Evolutionary conservation across 2,888 invertebrate species (phyloP).

Genomic region (Chrysotoxum bicinctum): DNA sequence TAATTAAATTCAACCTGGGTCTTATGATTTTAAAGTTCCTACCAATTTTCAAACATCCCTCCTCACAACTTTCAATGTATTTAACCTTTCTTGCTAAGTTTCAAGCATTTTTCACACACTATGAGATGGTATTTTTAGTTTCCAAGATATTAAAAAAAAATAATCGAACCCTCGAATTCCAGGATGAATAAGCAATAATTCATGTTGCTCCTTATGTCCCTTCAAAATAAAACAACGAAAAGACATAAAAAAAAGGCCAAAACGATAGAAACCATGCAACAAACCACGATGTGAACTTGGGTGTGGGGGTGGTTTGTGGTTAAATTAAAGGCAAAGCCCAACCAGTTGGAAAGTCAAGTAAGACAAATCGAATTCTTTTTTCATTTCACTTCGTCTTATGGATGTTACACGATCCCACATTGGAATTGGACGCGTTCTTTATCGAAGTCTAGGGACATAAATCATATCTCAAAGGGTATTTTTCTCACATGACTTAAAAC

Average conservation of each 20-base stretch:
- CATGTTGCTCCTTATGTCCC: conserved; percentile 49
- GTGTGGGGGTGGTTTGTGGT: conserved; percentile 14
- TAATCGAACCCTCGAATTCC: conserved; percentile 15
- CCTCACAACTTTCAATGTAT: too few relatives aligned
- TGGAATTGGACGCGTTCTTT: conserved; percentile 40
- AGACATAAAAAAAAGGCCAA: conserved; percentile 7
- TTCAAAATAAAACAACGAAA: neutral
- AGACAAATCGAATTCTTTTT: conserved; percentile 60
- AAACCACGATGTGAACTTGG: conserved; percentile 7
- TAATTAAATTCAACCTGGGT: too few relatives aligned
- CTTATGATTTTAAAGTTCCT: too few relatives aligned
- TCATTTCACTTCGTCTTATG: conserved; percentile 1
- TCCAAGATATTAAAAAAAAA: neutral
- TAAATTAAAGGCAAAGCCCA: conserved; percentile 42
- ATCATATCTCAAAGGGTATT: conserved; percentile 67
- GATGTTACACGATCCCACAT: neutral
- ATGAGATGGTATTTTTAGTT: neutral
- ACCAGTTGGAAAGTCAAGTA: conserved; percentile 54
- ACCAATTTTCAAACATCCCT: too few relatives aligned
- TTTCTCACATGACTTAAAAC: conserved; percentile 69
- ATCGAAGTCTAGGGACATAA: conserved; percentile 48
- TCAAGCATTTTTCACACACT: too few relatives aligned
- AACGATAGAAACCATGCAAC: conserved; percentile 33
- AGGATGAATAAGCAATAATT: conserved; percentile 50
- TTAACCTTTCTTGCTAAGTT: too few relatives aligned